A percentile compares a stretch with the other conserved stretches of the same genome.
These are phyloP conservation scores for Cyclura pinguis DNA, from an alignment of 2,797 vertebrate species.

Conservation along the genomic window DNA sequence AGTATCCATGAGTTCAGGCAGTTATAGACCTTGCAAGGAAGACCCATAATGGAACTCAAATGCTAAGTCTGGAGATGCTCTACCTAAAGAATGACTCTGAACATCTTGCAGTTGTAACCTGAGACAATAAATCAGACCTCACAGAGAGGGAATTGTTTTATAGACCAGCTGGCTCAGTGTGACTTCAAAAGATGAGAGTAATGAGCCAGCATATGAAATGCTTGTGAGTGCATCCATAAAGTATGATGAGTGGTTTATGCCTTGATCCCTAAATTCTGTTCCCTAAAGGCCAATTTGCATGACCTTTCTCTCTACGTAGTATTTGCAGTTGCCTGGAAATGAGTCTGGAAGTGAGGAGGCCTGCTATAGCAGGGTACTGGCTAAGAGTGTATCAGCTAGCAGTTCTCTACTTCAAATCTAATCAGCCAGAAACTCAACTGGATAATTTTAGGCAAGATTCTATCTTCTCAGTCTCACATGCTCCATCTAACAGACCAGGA, in stretches of 20 bases:
- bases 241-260: slow-evolving; percentile 29
- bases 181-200: slow-evolving; percentile 37
- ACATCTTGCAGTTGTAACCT: slow-evolving; percentile 28
- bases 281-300: slow-evolving; percentile 21
- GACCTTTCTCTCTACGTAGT: slow-evolving; percentile 2
- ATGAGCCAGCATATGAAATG: slow-evolving; percentile 38
- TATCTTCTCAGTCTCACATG: neutral
- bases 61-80: neutral
- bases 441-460: neutral
- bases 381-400: neutral
- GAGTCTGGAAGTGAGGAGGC: neutral
- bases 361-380: neutral
- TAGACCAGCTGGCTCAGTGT: slow-evolving; percentile 27
- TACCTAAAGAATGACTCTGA: slow-evolving; percentile 16
- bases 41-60: neutral
- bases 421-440: neutral
- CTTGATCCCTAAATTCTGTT: slow-evolving; percentile 24
- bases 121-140: slow-evolving; percentile 33
- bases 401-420: neutral
- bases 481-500: neutral
- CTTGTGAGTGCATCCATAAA: slow-evolving; percentile 28
- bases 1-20: neutral
- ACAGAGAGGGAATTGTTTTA: slow-evolving; percentile 33
- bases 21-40: neutral
- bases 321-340: slow-evolving; percentile 17